Evolutionary conservation across 2,888 invertebrate species (phyloP).

Genomic region (Sinhomidia bicolor): DNA sequence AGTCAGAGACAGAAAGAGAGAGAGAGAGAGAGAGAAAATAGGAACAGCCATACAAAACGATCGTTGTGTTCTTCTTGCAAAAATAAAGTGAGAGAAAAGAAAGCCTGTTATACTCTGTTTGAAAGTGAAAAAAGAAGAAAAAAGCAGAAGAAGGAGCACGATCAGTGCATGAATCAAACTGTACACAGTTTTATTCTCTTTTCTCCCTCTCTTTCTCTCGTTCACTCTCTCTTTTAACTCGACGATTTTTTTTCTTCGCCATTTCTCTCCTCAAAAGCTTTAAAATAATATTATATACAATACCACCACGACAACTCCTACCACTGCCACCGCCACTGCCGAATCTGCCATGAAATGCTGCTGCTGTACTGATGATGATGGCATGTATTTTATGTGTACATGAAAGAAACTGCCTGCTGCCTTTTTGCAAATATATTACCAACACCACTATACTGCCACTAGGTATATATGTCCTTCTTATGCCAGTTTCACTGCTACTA

Average conservation of each 20-base stretch:
- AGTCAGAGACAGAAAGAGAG: not conserved
- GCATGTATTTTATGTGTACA: slow-evolving; percentile 49
- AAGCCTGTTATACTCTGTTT: slow-evolving; percentile 17
- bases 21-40: slow-evolving; percentile 4
- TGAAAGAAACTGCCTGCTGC: slow-evolving; percentile 30
- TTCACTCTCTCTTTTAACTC: not conserved
- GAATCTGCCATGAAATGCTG: slow-evolving; percentile 8
- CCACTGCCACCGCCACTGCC: not conserved
- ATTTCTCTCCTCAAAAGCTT: not conserved
- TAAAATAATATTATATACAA: slow-evolving; percentile 26
- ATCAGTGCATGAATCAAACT: slow-evolving; percentile 68
- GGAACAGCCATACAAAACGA: slow-evolving; percentile 40
- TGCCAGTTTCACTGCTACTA: too few relatives aligned
- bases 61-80: slow-evolving; percentile 26
- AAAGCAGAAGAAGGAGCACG: slow-evolving; percentile 48
- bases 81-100: slow-evolving; percentile 18
- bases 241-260: slow-evolving; percentile 21
- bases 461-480: too few relatives aligned
- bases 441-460: not conserved
- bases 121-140: slow-evolving; percentile 1
- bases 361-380: slow-evolving; percentile 35
- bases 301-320: not conserved
- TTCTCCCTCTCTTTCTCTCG: not conserved
- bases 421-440: not conserved
- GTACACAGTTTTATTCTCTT: slow-evolving; percentile 49